phyloP scores from a whole-genome alignment of 2,888 invertebrate species.

The Brassicogethes aeneus region DNA sequence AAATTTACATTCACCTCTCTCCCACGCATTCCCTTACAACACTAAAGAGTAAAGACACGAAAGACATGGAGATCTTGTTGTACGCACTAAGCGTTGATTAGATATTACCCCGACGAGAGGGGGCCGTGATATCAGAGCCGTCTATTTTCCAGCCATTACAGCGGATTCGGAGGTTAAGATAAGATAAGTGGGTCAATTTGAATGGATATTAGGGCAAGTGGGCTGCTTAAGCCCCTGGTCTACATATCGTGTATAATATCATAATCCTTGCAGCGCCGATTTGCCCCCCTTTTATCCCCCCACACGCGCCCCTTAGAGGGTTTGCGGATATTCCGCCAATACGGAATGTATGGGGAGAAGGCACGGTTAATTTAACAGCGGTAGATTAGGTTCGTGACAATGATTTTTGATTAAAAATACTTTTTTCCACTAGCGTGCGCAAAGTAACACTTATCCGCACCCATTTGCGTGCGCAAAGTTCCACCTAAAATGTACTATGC shows the following conservation, averaged over 20 bases:
- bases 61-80: constrained; percentile 5
- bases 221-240: constrained; percentile 9
- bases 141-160: constrained; percentile 20
- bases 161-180: constrained; percentile 24
- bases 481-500: too few species aligned
- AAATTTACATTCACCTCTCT: background rate
- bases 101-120: constrained; percentile 12
- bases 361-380: too few species aligned
- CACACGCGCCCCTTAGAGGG: background rate
- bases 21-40: too few species aligned
- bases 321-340: too few species aligned
- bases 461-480: too few species aligned
- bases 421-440: too few species aligned
- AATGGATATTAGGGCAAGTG: constrained; percentile 18
- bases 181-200: constrained; percentile 27
- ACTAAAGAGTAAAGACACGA: too few species aligned
- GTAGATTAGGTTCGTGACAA: too few species aligned
- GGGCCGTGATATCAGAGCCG: constrained; percentile 16
- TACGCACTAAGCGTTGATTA: constrained; percentile 13
- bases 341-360: background rate
- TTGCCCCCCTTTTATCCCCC: background rate
- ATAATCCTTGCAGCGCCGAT: background rate
- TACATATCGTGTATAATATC: constrained; percentile 7
- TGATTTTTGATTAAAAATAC: too few species aligned
- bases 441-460: too few species aligned